Evolutionary conservation across 1,140 invertebrate species (phyloP).

Genomic region (Proctacanthus coquilletti): DNA sequence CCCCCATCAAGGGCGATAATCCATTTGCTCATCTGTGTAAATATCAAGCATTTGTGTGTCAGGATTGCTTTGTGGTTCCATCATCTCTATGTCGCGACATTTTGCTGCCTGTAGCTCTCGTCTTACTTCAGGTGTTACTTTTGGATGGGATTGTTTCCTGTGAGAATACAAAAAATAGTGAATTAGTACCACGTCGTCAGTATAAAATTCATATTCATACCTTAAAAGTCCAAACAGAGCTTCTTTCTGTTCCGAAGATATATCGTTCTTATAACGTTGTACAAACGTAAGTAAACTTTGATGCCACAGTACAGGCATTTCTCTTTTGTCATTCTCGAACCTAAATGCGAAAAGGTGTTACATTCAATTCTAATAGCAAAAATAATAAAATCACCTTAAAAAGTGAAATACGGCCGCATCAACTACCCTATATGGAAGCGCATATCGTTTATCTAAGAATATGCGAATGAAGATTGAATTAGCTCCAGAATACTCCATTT

Average conservation of each 20-base stretch:
- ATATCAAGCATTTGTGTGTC: conserved; percentile 15
- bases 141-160: conserved; percentile 58
- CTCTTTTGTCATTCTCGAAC: conserved; percentile 66
- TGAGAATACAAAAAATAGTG: conserved; percentile 6
- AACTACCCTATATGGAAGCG: conserved; percentile 86
- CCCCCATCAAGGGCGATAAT: too few species aligned
- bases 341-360: conserved; percentile 34
- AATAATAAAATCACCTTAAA: conserved; percentile 43
- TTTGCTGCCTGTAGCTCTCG: conserved; percentile 68
- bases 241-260: conserved; percentile 84
- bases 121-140: conserved; percentile 72
- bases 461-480: conserved; percentile 91
- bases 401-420: conserved; percentile 96
- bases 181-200: background rate
- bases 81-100: conserved; percentile 59
- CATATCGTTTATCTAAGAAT: conserved; percentile 97
- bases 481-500: conserved; percentile 96
- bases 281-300: conserved; percentile 87
- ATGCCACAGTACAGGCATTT: conserved; percentile 93
- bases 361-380: background rate
- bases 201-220: conserved; percentile 11
- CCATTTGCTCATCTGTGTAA: conserved; percentile 26
- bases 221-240: conserved; percentile 62
- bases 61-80: conserved; percentile 19
- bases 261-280: conserved; percentile 89